Percentiles rank a stretch among this genome's conserved stretches.
Conservation (phyloP, 2,888 invertebrate species). For the Tachina fera region DNA sequence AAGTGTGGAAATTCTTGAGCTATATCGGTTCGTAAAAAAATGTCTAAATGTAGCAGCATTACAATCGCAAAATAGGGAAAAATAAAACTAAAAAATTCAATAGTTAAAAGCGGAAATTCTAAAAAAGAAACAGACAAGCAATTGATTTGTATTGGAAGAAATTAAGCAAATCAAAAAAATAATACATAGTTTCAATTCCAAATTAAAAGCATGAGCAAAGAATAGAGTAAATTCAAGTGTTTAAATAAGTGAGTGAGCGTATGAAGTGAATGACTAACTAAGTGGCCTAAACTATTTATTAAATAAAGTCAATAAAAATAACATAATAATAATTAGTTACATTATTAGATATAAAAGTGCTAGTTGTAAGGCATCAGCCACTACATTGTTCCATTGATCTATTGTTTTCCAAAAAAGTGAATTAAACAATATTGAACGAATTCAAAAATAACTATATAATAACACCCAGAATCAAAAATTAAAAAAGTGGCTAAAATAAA, state of each 20-base stretch:
- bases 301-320: conserved; percentile 17
- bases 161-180: conserved; percentile 42
- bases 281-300: conserved; percentile 56
- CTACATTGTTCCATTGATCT: conserved; percentile 32
- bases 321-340: conserved; percentile 34
- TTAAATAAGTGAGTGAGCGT: conserved; percentile 51
- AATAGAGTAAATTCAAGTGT: conserved; percentile 49
- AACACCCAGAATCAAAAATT: conserved; percentile 43
- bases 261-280: conserved; percentile 61
- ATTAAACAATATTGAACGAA: conserved; percentile 51
- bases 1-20: conserved; percentile 72
- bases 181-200: conserved; percentile 32
- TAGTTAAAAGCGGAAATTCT: conserved; percentile 66
- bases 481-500: conserved; percentile 72
- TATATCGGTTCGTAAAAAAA: conserved; percentile 66
- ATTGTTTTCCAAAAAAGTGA: conserved; percentile 37
- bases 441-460: conserved; percentile 33
- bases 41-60: conserved; percentile 68
- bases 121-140: conserved; percentile 50
- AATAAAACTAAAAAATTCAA: conserved; percentile 38
- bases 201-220: conserved; percentile 58
- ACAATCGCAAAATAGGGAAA: conserved; percentile 48
- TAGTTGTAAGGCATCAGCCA: conserved; percentile 44
- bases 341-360: conserved; percentile 43
- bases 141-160: conserved; percentile 51